These are phyloP conservation scores for Garrulus glandarius DNA, from an alignment of 2,797 vertebrate species.

Conservation along the genomic window DNA sequence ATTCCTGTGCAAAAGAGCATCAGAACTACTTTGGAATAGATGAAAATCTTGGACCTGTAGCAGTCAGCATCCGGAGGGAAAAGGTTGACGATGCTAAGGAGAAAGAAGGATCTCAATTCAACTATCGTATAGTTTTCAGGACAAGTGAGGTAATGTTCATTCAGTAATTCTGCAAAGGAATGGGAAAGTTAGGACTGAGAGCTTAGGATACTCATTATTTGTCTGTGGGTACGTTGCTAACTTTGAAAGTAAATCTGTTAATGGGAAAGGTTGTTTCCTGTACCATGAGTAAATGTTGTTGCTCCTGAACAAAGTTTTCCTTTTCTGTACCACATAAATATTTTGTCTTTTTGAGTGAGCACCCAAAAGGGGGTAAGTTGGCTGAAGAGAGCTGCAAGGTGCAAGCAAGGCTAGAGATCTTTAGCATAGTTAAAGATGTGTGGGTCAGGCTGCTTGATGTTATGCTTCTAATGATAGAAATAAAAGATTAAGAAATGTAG, in stretches of 20 bases:
- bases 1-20: constrained; percentile 81
- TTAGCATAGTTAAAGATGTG: not conserved
- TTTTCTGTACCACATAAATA: not conserved
- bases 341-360: not conserved
- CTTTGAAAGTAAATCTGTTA: not conserved
- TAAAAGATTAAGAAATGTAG: not conserved
- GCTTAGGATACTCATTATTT: not conserved
- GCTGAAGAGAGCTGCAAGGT: not conserved
- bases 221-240: not conserved
- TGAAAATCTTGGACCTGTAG: constrained; percentile 94
- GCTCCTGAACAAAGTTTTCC: not conserved
- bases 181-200: not conserved
- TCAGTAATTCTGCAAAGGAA: not conserved
- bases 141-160: constrained; percentile 89
- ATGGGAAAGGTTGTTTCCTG: not conserved
- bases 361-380: not conserved
- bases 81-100: constrained; percentile 91
- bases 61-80: constrained; percentile 92
- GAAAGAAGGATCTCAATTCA: constrained; percentile 90
- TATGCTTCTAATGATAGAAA: not conserved
- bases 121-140: constrained; percentile 92
- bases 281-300: not conserved
- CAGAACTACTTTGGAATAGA: constrained; percentile 98
- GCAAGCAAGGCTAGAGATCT: not conserved
- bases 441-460: not conserved